Conservation (phyloP, 37 sponge, comb jelly and placozoan species). For the Petrosia ficiformis region DNA sequence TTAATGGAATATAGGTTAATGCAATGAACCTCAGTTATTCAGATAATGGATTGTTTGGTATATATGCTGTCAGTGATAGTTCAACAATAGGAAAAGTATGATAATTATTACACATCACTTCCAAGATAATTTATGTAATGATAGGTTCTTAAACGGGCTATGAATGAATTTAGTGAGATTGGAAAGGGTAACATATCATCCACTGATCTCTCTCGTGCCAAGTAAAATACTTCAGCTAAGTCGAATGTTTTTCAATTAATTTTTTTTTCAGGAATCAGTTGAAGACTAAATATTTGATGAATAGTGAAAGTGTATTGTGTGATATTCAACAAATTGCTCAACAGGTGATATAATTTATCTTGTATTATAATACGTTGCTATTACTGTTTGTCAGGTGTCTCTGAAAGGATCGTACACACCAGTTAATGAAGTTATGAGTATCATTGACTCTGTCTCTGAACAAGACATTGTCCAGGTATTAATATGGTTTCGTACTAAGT, state of each 20-base stretch:
- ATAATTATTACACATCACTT: not conserved
- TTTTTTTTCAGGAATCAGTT: constrained; percentile 72
- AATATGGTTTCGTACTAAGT: too few species aligned
- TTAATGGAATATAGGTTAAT: constrained; percentile 45
- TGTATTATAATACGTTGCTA: too few species aligned
- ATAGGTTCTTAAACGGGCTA: constrained; percentile 56
- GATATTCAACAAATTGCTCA: constrained; percentile 65
- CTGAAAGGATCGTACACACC: constrained; percentile 44
- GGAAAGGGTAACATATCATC: constrained; percentile 43
- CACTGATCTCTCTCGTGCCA: constrained; percentile 64
- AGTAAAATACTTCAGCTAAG: too few species aligned
- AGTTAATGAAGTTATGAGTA: constrained; percentile 15
- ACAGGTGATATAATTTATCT: too few species aligned
- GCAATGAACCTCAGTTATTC: constrained; percentile 65
- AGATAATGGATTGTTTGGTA: constrained; percentile 80
- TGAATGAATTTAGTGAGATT: constrained; percentile 67
- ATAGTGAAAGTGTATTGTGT: constrained; percentile 29
- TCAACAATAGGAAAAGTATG: constrained; percentile 44
- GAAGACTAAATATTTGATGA: constrained; percentile 63
- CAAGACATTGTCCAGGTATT: constrained; percentile 56
- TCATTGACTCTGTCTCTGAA: constrained; percentile 51
- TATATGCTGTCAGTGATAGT: constrained; percentile 43
- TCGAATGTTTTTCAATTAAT: too few species aligned
- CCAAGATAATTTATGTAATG: not conserved
- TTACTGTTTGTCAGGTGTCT: constrained; percentile 25